Conservation (phyloP, 2,888 invertebrate species). For the Hydroisotoma schaefferi region DNA sequence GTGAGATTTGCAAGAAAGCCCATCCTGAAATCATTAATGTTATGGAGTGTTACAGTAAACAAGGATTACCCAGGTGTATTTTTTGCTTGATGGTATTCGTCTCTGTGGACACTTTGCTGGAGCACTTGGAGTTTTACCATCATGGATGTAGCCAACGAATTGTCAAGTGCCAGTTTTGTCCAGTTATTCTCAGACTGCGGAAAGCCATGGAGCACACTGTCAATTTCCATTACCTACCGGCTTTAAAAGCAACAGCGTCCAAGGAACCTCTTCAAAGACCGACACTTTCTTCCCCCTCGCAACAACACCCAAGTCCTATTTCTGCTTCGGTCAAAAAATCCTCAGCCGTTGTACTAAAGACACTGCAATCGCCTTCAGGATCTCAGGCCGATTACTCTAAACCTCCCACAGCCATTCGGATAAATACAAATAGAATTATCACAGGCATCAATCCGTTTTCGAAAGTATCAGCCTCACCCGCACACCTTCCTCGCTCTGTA, state of each 20-base stretch:
- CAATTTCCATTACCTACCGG: slow-evolving; percentile 25
- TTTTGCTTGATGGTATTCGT: slow-evolving; percentile 27
- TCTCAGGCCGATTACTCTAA: no score
- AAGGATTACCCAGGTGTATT: slow-evolving; percentile 29
- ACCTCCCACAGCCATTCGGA: no score
- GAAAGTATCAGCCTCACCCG: no score
- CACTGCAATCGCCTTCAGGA: no score
- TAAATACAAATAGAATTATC: no score
- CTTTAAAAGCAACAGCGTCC: slow-evolving; percentile 12
- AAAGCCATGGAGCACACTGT: slow-evolving; percentile 30
- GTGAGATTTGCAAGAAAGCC: slow-evolving; percentile 24
- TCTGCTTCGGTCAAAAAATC: no score
- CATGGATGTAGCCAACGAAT: slow-evolving; percentile 16
- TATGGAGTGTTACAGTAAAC: slow-evolving; percentile 24
- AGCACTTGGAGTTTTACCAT: slow-evolving; percentile 27
- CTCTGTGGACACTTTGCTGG: slow-evolving; percentile 23
- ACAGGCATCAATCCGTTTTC: no score
- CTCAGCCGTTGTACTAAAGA: no score
- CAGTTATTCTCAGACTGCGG: slow-evolving; percentile 12
- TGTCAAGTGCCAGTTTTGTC: slow-evolving; percentile 31
- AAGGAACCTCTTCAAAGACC: no score
- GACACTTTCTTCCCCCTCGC: no score
- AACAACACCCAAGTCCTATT: no score
- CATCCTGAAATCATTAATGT: slow-evolving; percentile 25
- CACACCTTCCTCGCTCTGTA: no score